phyloP scores from a whole-genome alignment of 2,888 invertebrate species.

The Orthonevra nobilis region DNA sequence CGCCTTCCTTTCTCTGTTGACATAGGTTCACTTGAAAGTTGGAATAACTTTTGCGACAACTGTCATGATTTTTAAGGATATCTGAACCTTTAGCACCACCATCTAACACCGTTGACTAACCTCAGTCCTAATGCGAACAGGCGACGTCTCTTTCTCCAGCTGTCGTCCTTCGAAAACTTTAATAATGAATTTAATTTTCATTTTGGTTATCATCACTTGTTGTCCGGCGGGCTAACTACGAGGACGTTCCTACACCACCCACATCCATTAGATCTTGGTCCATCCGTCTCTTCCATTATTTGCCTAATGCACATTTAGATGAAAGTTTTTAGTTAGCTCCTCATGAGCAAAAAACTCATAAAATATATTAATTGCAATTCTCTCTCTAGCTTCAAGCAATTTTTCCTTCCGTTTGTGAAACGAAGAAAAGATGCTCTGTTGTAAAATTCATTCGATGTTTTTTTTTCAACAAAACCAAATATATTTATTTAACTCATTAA shows the following conservation, averaged over 20 bases:
- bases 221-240: constrained; percentile 39
- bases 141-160: constrained; percentile 51
- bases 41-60: constrained; percentile 51
- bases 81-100: constrained; percentile 27
- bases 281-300: constrained; percentile 14
- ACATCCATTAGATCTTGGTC: constrained; percentile 1
- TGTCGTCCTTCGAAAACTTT: constrained; percentile 59
- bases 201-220: constrained; percentile 62
- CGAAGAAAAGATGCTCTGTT: too few species aligned
- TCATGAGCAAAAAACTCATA: constrained; percentile 23
- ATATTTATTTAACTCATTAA: too few species aligned
- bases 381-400: background rate
- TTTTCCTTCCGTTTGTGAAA: background rate
- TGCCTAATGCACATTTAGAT: constrained; percentile 26
- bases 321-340: constrained; percentile 24
- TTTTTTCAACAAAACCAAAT: too few species aligned
- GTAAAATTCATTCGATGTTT: too few species aligned
- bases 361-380: constrained; percentile 37
- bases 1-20: constrained; percentile 36
- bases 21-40: constrained; percentile 57
- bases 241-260: background rate
- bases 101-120: constrained; percentile 47
- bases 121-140: constrained; percentile 43
- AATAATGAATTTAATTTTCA: constrained; percentile 68
- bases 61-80: constrained; percentile 49